phyloP scores from a whole-genome alignment of 2,113 vertebrate species.

The Nibea albiflora region DNA sequence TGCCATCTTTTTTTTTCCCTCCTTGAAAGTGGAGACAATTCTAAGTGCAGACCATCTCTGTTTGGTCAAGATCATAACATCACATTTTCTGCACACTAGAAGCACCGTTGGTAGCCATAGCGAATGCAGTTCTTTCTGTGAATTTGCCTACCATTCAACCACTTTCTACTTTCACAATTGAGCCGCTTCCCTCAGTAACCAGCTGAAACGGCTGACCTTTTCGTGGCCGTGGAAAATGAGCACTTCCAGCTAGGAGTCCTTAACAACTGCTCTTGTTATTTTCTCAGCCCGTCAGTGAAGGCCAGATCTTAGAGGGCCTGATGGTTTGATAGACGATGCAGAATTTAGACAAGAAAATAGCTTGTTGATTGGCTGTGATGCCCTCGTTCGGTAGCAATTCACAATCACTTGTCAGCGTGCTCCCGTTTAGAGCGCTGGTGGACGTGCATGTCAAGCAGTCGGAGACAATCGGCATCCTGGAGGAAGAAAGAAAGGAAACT shows the following conservation, averaged over 20 bases:
- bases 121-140: not conserved
- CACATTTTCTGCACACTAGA: not conserved
- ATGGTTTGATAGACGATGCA: slow-evolving; percentile 5
- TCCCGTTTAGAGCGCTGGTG: not conserved
- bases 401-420: slow-evolving; percentile 17
- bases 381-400: not conserved
- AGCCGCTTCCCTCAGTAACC: not conserved
- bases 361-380: slow-evolving; percentile 25
- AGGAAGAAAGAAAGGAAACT: not conserved
- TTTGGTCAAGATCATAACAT: not conserved
- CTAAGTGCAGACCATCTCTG: too few species aligned
- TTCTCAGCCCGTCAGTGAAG: not conserved
- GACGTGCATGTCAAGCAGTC: not conserved
- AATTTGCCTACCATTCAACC: too few species aligned
- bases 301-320: slow-evolving; percentile 3
- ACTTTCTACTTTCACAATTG: too few species aligned
- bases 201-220: slow-evolving; percentile 18
- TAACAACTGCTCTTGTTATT: not conserved
- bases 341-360: slow-evolving; percentile 18
- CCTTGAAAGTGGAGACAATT: too few species aligned
- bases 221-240: not conserved
- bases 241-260: slow-evolving; percentile 19
- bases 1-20: too few species aligned
- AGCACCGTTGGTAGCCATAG: not conserved
- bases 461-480: not conserved